Evolutionary conservation across 2,113 vertebrate species (phyloP).

Genomic region (Carollia perspicillata): DNA sequence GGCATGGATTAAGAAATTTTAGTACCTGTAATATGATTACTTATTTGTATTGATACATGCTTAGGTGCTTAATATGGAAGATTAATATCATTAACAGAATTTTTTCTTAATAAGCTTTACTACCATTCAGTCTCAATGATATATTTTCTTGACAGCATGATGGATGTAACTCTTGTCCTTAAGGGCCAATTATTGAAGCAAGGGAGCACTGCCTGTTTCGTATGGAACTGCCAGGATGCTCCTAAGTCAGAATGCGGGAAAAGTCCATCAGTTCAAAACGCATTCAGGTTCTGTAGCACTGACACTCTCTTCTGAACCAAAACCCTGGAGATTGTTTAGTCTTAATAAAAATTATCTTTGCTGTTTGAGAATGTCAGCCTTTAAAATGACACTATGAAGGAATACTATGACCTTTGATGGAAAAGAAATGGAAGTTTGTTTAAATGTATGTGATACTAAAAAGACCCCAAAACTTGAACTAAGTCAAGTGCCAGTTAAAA

Average conservation of each 20-base stretch:
- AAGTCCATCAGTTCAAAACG: not conserved
- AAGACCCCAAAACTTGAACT: not conserved
- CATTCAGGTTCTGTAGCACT: not conserved
- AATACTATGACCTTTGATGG: not conserved
- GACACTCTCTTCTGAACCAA: not conserved
- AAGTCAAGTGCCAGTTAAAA: not conserved
- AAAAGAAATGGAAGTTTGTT: not conserved
- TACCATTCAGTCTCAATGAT: slow-evolving; percentile 39
- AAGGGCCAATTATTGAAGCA: slow-evolving; percentile 54
- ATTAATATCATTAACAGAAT: slow-evolving; percentile 43
- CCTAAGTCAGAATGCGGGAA: slow-evolving; percentile 18
- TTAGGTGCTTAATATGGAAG: not conserved
- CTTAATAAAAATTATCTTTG: slow-evolving; percentile 29
- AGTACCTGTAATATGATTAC: not conserved
- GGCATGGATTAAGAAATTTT: not conserved
- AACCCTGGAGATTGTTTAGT: not conserved
- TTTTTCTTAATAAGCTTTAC: slow-evolving; percentile 56
- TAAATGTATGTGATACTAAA: not conserved
- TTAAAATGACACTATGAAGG: slow-evolving; percentile 29
- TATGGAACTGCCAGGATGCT: not conserved
- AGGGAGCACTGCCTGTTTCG: not conserved
- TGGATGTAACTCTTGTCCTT: slow-evolving; percentile 54
- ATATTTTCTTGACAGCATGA: slow-evolving; percentile 50
- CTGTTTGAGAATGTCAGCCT: slow-evolving; percentile 15
- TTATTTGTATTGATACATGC: slow-evolving; percentile 1